phyloP scores from a whole-genome alignment of 2,888 invertebrate genomes.

The Plebejus anna region DNA sequence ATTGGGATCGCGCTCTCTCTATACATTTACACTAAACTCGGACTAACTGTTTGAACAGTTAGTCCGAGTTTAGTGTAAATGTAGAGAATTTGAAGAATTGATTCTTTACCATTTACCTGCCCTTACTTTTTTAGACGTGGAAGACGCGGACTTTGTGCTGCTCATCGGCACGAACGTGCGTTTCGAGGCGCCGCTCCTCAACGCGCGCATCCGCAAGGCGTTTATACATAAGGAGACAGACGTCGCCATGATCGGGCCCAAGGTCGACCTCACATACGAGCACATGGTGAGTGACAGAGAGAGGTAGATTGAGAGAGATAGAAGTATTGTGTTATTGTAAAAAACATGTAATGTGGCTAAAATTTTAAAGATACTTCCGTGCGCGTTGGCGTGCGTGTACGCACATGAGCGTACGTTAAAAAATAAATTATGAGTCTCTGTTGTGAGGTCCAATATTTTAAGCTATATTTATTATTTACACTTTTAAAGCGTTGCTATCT shows the following conservation, averaged over 20 bases:
- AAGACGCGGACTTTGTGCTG: constrained; percentile 95
- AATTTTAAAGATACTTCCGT: background rate
- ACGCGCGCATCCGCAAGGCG: constrained; percentile 96
- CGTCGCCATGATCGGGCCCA: constrained; percentile 92
- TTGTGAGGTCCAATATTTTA: too few species aligned
- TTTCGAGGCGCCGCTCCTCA: constrained; percentile 97
- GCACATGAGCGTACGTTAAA: background rate
- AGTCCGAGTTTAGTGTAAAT: too few species aligned
- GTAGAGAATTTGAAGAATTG: too few species aligned
- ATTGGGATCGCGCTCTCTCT: too few species aligned
- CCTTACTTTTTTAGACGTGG: constrained; percentile 82
- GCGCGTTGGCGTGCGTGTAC: background rate
- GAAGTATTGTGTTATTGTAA: too few species aligned
- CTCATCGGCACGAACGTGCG: constrained; percentile 98
- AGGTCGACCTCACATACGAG: constrained; percentile 95
- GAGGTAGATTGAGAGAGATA: too few species aligned
- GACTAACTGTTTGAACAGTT: too few species aligned
- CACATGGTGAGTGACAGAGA: constrained; percentile 81
- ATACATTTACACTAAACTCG: too few species aligned
- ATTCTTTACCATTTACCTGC: background rate
- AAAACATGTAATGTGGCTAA: too few species aligned
- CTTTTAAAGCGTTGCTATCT: too few species aligned
- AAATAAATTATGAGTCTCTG: too few species aligned
- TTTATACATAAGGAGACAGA: constrained; percentile 96
- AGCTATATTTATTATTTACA: too few species aligned